Base-by-base conservation (phyloP, 2,113 vertebrate genomes). In the Xiphophorus couchianus region DNA sequence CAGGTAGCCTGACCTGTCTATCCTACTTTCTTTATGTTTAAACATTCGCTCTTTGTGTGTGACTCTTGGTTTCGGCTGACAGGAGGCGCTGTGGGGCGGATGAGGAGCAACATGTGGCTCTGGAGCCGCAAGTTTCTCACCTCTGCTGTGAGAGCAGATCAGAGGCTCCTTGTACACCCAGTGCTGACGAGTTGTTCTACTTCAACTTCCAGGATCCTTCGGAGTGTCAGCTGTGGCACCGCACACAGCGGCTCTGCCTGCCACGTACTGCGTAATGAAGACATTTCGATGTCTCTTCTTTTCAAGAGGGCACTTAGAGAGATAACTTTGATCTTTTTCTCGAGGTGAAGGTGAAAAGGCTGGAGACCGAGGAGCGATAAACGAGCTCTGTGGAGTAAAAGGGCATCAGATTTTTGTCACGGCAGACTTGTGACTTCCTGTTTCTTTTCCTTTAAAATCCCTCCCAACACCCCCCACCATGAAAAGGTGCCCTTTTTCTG, bases 171-270 rank as follows among this genome's bases (percentile, higher is more conserved):
- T 61, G 35, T 27, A 0, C 63, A 25, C 54, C 37, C 64, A 30
- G 67, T 8, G 15, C 28, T 61, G 70, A 35, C 86, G 77, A 31
- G 51, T 58, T 58, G 51, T 58, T 58, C 51, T 19, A 14, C 8
- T 78, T 89, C 80, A 84, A 69, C 77, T 86, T 77, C 69, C 63
- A 42, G 73, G 71, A 76, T 90, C 74, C 80, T 75, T 73, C 78
- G 63, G 73, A 86, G 64, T 87, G 86, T 91, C 88, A 87, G 82
- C 71, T 80, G 78, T 85, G 86, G 79, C 78, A 82, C 86, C 69
- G 62, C 69, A 84, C 69, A 75, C 77, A 84, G 75, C 68, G 51
- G 44, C 60, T 66, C 79, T 83, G 84, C 82, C 92, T 84, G 73
- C 62, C 78, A 69, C 68, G 77, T 77, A 54, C 31, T 65, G 82